phyloP scores from a whole-genome alignment of 2,113 vertebrate species.

The Tachuris rubrigastra region DNA sequence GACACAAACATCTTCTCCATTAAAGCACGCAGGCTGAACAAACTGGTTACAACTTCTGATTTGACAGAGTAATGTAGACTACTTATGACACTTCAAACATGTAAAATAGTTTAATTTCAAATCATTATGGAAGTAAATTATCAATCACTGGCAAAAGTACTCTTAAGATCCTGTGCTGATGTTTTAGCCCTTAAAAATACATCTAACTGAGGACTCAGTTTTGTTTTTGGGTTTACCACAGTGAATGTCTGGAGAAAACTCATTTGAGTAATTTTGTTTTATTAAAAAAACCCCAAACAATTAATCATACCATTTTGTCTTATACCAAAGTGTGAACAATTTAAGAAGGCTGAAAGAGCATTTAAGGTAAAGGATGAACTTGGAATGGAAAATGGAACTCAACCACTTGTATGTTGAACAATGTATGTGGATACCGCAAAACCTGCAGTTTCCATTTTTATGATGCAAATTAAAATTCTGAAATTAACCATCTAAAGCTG shows the following conservation, averaged over 20 bases:
- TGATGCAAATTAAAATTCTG: neutral
- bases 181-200: neutral
- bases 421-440: neutral
- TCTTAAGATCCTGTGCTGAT: neutral
- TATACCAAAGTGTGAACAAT: neutral
- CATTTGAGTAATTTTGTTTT: neutral
- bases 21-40: neutral
- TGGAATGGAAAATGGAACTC: constrained; percentile 42
- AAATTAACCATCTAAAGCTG: neutral
- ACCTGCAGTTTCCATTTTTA: neutral
- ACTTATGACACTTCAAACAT: neutral
- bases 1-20: neutral
- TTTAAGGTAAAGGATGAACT: constrained; percentile 26
- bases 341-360: neutral
- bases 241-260: neutral
- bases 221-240: neutral
- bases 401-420: neutral
- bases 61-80: neutral
- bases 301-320: neutral
- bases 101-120: neutral
- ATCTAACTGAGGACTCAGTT: neutral
- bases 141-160: neutral
- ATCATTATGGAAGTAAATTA: neutral
- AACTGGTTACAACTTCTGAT: neutral
- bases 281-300: neutral